Evolutionary conservation across 1,140 invertebrate genomes (phyloP).

Genomic region (Steinernema feltiae): DNA sequence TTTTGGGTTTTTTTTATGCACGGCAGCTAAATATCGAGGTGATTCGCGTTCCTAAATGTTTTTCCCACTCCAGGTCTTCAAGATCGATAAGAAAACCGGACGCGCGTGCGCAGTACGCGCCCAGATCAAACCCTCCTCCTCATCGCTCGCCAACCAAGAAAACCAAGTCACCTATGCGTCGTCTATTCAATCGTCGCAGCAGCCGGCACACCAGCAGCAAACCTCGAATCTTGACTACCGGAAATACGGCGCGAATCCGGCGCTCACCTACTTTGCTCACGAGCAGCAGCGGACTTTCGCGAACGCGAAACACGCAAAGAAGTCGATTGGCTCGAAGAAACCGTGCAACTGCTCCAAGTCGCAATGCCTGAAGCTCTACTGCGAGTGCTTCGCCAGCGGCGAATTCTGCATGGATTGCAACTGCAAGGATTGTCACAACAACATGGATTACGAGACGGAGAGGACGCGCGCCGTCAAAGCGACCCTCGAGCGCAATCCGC

Average conservation of each 20-base stretch:
- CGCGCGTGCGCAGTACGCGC: not conserved
- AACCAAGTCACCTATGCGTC: not conserved
- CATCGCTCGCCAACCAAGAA: not conserved
- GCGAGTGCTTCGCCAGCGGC: slow-evolving; percentile 98
- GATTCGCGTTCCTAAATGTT: too few relatives aligned
- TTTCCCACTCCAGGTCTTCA: not conserved
- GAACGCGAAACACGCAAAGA: not conserved
- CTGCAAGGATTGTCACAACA: slow-evolving; percentile 92
- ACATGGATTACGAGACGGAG: slow-evolving; percentile 87
- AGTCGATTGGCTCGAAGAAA: slow-evolving; percentile 9
- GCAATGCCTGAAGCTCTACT: slow-evolving; percentile 63
- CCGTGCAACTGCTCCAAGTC: slow-evolving; percentile 20
- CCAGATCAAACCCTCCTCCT: not conserved
- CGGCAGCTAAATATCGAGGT: too few relatives aligned
- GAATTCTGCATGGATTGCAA: slow-evolving; percentile 96
- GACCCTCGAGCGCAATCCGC: slow-evolving; percentile 82
- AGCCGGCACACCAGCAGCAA: not conserved
- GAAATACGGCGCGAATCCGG: not conserved
- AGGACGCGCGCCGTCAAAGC: slow-evolving; percentile 81
- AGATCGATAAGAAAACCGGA: slow-evolving; percentile 1
- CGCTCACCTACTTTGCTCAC: slow-evolving; percentile 6
- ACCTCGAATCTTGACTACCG: not conserved
- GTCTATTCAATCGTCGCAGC: not conserved
- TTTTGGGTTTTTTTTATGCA: too few relatives aligned
- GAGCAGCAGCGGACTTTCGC: slow-evolving; percentile 2